phyloP scores from a whole-genome alignment of 1,140 invertebrate genomes.

The Lethrus apterus region DNA sequence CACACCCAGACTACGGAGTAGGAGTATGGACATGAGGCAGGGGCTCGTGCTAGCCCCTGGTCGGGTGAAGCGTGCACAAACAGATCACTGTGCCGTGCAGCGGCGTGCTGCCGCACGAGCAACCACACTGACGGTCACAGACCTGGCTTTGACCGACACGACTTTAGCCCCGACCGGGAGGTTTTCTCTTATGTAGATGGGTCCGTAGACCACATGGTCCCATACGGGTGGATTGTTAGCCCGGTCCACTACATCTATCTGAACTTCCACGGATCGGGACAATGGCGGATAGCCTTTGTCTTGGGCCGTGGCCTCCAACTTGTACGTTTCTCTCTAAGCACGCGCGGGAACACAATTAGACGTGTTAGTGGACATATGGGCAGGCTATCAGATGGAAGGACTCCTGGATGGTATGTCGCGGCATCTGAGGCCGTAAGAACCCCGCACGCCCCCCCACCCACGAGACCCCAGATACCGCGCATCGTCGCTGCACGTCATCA shows the following conservation, averaged over 20 bases:
- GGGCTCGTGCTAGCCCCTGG: slow-evolving; percentile 24
- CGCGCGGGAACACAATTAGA: slow-evolving; percentile 32
- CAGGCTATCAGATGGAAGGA: slow-evolving; percentile 34
- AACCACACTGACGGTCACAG: slow-evolving; percentile 50
- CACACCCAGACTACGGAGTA: slow-evolving; percentile 30
- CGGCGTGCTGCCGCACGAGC: slow-evolving; percentile 45
- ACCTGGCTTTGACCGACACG: slow-evolving; percentile 96
- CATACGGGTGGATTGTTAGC: slow-evolving; percentile 95
- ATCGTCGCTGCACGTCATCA: slow-evolving; percentile 33
- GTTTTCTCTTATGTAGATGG: slow-evolving; percentile 95
- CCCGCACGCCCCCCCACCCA: slow-evolving; percentile 7
- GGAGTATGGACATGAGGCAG: slow-evolving; percentile 12
- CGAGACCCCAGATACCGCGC: slow-evolving; percentile 3
- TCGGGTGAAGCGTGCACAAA: slow-evolving; percentile 41
- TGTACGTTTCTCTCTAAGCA: slow-evolving; percentile 90
- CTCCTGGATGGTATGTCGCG: slow-evolving; percentile 5
- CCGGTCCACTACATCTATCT: slow-evolving; percentile 95
- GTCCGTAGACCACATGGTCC: slow-evolving; percentile 92
- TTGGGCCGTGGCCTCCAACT: slow-evolving; percentile 92
- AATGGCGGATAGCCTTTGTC: slow-evolving; percentile 91
- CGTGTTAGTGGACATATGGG: slow-evolving; percentile 31
- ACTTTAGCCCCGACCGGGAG: slow-evolving; percentile 92
- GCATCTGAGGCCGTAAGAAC: slow-evolving; percentile 3
- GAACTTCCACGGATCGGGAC: slow-evolving; percentile 89
- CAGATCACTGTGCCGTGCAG: slow-evolving; percentile 36